Conservation (phyloP, 1,140 invertebrate species). For the Coenobita brevimanus region DNA sequence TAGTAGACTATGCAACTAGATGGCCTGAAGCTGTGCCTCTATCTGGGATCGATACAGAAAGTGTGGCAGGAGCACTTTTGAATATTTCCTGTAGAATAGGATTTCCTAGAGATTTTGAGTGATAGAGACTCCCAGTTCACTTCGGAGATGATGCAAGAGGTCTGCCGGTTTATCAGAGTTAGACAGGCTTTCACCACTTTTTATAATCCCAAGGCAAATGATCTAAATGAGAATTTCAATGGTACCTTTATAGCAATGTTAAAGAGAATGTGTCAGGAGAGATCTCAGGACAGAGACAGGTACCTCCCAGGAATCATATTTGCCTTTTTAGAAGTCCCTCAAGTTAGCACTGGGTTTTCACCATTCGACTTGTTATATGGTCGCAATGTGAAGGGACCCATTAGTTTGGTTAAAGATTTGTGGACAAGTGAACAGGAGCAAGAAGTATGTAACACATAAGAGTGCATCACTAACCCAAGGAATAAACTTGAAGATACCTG, state of each 20-base stretch:
- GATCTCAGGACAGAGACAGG: not conserved
- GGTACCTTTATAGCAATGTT: conserved; percentile 6
- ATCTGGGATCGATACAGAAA: no score
- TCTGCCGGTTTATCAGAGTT: not conserved
- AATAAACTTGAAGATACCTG: no score
- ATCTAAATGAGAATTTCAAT: not conserved
- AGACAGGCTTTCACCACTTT: not conserved
- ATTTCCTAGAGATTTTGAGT: no score
- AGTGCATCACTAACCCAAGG: no score
- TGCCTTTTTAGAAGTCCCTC: not conserved
- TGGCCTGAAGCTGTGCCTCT: conserved; percentile 9
- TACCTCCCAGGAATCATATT: not conserved
- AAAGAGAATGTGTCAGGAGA: not conserved
- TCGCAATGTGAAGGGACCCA: no score
- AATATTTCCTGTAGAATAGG: no score
- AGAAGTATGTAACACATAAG: no score
- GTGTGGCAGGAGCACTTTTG: no score
- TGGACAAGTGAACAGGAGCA: no score
- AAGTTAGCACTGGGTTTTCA: not conserved
- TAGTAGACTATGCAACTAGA: conserved; percentile 14
- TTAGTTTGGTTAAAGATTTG: no score
- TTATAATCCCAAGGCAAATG: not conserved
- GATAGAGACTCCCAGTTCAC: no score
- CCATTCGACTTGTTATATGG: no score
- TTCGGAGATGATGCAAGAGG: not conserved